Evolutionary conservation across 1,140 invertebrate species (phyloP).

Genomic region (Heliconius himera): DNA sequence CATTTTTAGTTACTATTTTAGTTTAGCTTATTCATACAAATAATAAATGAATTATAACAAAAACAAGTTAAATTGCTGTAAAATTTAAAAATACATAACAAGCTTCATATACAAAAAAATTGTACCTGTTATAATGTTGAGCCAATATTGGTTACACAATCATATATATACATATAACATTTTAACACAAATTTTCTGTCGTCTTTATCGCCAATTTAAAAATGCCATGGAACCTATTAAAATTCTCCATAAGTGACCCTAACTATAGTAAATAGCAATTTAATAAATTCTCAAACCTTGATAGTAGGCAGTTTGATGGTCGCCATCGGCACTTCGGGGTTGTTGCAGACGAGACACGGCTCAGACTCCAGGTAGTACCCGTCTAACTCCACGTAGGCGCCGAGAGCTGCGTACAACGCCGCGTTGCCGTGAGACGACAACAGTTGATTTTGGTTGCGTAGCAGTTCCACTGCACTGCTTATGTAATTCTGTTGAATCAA

Average conservation of each 20-base stretch:
- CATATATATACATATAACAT: too few relatives aligned
- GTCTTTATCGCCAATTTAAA: not conserved
- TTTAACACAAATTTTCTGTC: not conserved
- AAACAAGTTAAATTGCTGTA: not conserved
- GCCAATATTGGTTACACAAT: not conserved
- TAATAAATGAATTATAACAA: not conserved
- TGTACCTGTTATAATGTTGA: not conserved
- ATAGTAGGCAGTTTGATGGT: constrained; percentile 97
- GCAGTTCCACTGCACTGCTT: constrained; percentile 91
- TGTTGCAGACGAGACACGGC: constrained; percentile 98
- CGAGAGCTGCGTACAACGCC: constrained; percentile 94
- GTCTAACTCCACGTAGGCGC: constrained; percentile 96
- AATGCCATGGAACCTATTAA: not conserved
- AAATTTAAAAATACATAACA: too few relatives aligned
- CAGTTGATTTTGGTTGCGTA: constrained; percentile 93
- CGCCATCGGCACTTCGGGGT: constrained; percentile 95
- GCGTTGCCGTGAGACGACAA: constrained; percentile 96
- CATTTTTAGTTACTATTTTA: too few relatives aligned
- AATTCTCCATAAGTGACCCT: not conserved
- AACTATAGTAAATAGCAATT: not conserved
- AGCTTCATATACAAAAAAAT: not conserved
- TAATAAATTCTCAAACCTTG: constrained; percentile 83
- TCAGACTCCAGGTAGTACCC: constrained; percentile 98
- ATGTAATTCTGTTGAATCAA: constrained; percentile 85
- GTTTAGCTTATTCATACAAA: not conserved